A percentile compares a stretch with the other conserved stretches of the same genome.
Conservation (phyloP, 2,113 vertebrate species). For the Pseudois nayaur region DNA sequence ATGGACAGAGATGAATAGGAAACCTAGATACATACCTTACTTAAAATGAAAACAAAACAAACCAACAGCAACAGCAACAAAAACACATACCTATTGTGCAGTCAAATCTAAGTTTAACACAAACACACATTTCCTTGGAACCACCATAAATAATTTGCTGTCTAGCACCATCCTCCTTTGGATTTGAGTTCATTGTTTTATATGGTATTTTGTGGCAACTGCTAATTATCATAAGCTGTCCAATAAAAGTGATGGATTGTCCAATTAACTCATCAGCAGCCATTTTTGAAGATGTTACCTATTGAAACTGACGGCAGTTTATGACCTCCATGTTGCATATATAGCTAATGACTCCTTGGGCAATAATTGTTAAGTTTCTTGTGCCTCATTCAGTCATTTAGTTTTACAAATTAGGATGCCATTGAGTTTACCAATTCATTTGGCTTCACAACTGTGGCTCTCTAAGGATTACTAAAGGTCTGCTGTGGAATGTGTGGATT, state of each 20-base stretch:
- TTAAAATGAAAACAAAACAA: not conserved
- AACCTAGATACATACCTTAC: not conserved
- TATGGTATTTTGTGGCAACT: constrained; percentile 71
- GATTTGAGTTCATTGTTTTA: constrained; percentile 54
- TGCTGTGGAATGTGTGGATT: constrained; percentile 52
- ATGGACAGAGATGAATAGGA: not conserved
- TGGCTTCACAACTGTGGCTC: constrained; percentile 63
- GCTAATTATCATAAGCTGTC: constrained; percentile 77
- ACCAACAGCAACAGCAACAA: not conserved
- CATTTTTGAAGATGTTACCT: constrained; percentile 77
- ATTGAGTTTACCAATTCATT: constrained; percentile 68
- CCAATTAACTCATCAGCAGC: constrained; percentile 83
- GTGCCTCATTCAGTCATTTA: constrained; percentile 72
- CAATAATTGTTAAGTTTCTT: constrained; percentile 84
- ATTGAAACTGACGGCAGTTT: constrained; percentile 77
- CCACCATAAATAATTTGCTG: constrained; percentile 20
- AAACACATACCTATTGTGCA: not conserved
- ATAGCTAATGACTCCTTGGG: constrained; percentile 85
- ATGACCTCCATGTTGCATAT: constrained; percentile 76
- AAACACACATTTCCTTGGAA: constrained; percentile 14
- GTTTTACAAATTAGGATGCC: constrained; percentile 74
- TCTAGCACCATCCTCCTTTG: not conserved
- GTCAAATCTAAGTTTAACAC: not conserved
- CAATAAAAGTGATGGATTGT: constrained; percentile 82
- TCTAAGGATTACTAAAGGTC: constrained; percentile 61